Percentiles rank a stretch among this genome's conserved stretches.
Conservation (phyloP, 2,113 vertebrate species). For the Microtus oregoni region DNA sequence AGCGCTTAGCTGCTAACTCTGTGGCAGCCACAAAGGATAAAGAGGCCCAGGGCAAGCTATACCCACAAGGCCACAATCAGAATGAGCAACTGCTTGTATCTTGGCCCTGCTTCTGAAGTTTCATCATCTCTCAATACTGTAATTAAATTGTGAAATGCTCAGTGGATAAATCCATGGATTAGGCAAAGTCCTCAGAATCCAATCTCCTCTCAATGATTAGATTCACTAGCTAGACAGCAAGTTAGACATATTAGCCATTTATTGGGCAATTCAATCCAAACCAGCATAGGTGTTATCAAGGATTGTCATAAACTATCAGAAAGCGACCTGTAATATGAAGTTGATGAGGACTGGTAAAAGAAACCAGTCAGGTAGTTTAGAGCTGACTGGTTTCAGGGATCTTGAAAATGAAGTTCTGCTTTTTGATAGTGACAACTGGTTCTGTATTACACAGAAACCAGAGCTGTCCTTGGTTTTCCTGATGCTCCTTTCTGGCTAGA, state of each 20-base stretch:
- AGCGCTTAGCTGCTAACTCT: fast-evolving
- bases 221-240: not conserved
- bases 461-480: not conserved
- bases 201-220: not conserved
- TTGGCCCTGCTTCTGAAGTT: not conserved
- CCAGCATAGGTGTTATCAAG: not conserved
- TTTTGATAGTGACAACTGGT: not conserved
- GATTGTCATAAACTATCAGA: not conserved
- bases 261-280: not conserved
- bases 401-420: not conserved
- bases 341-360: not conserved
- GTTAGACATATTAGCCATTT: not conserved
- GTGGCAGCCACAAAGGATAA: not conserved
- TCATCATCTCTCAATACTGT: not conserved
- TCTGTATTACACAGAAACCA: not conserved
- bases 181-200: not conserved
- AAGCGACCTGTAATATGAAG: not conserved
- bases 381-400: too few species aligned
- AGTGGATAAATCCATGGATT: not conserved
- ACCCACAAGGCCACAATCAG: not conserved
- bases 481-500: not conserved
- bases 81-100: too few species aligned
- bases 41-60: not conserved
- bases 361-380: not conserved
- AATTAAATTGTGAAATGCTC: not conserved